These are phyloP conservation scores for Mastacembelus armatus DNA, from an alignment of 2,797 vertebrate genomes.

Conservation along the genomic window DNA sequence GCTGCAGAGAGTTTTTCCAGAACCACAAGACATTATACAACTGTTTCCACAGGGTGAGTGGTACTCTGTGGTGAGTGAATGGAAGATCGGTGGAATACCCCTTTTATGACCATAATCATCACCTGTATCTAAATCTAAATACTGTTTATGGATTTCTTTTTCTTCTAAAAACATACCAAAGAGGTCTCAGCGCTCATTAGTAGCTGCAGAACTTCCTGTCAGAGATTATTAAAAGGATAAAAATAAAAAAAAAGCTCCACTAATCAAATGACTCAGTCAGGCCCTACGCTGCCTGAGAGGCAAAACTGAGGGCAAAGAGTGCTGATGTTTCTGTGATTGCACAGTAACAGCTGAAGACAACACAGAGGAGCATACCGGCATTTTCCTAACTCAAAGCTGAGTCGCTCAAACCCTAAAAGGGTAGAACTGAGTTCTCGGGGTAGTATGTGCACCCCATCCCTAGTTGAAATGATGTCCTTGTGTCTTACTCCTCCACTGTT, in stretches of 20 bases:
- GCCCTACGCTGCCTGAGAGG: background rate
- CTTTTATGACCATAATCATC: too few species aligned
- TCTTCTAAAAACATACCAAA: background rate
- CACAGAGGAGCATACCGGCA: background rate
- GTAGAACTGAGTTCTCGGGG: constrained; percentile 10
- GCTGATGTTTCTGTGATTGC: background rate
- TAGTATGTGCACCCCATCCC: background rate
- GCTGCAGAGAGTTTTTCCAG: too few species aligned
- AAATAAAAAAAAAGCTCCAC: too few species aligned
- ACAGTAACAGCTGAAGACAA: background rate
- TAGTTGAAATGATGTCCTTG: background rate
- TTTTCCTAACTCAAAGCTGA: background rate
- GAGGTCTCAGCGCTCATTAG: background rate
- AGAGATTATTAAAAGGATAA: too few species aligned
- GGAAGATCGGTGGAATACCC: too few species aligned
- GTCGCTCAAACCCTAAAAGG: constrained; percentile 2
- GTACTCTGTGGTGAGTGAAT: too few species aligned
- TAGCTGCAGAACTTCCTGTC: background rate
- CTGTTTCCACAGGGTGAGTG: too few species aligned
- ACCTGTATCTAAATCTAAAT: too few species aligned
- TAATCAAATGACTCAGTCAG: background rate
- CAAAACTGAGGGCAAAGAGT: background rate
- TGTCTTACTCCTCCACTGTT: constrained; percentile 2
- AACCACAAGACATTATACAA: too few species aligned
- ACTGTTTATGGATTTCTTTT: background rate